Evolutionary conservation across 2,888 invertebrate species (phyloP), one percentile per base, ranked within the genome.

Genomic region (Magallana nippona): DNA sequence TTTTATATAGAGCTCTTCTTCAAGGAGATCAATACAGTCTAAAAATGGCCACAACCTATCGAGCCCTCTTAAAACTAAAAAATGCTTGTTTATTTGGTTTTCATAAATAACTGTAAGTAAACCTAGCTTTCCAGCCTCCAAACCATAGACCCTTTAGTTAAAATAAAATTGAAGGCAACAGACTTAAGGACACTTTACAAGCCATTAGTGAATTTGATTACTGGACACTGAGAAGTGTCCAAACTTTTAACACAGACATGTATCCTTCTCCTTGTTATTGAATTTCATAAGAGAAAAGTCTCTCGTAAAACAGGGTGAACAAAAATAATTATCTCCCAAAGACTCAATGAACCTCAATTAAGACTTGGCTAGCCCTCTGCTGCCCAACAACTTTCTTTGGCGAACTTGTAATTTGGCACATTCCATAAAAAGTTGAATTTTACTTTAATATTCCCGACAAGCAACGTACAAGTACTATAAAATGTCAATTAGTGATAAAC

Each of bases 401-500:
- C 71, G 55, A 32, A 71, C 22, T 71, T 55, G 19, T 19, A 55
- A 19, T 17, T n/a, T 19, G 44, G 55, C 55, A 55, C 71, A 55
- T 44, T 44, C 19, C 22, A 58, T 71, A 55, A 71, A 71, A 82
- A 82, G 71, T 82, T 82, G 82, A 82, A 82, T 82, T 82, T 82
- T 63, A 82, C 82, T 82, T 82, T 71, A 82, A 82, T 71, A 82
- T 82, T 71, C 71, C 71, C 77, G 62, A 82, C 27, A 82, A 82
- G 82, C 82, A 63, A 82, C 71, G 77, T 80, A 80, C 56, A 27
- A 44, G 71, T 83, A 80, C 83, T 83, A 83, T 83, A 83, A 83
- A 83, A 83, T 62, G 83, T 80, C 83, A 83, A 83, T 83, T 83
- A 83, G 83, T 57, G 83, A 83, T 80, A 83, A 83, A 83, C 63